phyloP scores from a whole-genome alignment of 2,113 vertebrate genomes.

The Ochotona princeps region DNA sequence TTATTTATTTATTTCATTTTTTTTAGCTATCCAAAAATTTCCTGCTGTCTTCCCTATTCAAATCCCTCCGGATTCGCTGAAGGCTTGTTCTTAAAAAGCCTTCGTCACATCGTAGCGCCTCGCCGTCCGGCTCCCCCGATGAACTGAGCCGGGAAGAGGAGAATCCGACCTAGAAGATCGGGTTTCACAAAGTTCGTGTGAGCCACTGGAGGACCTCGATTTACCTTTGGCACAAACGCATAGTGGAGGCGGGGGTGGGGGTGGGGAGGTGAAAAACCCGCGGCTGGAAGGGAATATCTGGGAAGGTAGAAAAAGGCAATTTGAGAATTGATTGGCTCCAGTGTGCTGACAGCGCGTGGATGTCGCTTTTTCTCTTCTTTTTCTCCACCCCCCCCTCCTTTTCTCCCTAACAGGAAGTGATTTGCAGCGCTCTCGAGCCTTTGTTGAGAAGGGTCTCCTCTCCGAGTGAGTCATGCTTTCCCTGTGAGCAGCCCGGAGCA shows the following conservation, averaged over 20 bases:
- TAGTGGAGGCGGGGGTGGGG: background rate
- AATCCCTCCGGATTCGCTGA: constrained; percentile 62
- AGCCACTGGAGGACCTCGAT: constrained; percentile 73
- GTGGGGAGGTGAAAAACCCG: constrained; percentile 79
- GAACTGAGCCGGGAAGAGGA: constrained; percentile 65
- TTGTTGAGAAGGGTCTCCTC: constrained; percentile 99
- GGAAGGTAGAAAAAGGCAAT: constrained; percentile 92
- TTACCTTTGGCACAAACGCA: constrained; percentile 76
- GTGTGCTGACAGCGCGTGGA: constrained; percentile 96
- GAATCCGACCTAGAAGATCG: constrained; percentile 43
- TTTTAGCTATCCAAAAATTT: constrained; percentile 40
- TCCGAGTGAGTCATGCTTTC: constrained; percentile 98
- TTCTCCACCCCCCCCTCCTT: constrained; percentile 87
- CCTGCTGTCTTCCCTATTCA: constrained; percentile 53
- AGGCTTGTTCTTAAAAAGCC: constrained; percentile 68
- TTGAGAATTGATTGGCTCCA: constrained; percentile 96
- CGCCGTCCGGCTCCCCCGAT: constrained; percentile 51
- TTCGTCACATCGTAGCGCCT: constrained; percentile 74
- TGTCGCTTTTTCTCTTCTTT: constrained; percentile 83
- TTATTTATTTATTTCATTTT: background rate
- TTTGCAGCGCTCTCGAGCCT: constrained; percentile 99
- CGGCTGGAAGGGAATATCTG: constrained; percentile 87
- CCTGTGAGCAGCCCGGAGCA: constrained; percentile 93
- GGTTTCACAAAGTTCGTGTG: constrained; percentile 77
- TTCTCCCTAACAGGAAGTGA: constrained; percentile 97